Evolutionary conservation across 2,113 vertebrate species (phyloP).

Genomic region (Trachemys scripta): DNA sequence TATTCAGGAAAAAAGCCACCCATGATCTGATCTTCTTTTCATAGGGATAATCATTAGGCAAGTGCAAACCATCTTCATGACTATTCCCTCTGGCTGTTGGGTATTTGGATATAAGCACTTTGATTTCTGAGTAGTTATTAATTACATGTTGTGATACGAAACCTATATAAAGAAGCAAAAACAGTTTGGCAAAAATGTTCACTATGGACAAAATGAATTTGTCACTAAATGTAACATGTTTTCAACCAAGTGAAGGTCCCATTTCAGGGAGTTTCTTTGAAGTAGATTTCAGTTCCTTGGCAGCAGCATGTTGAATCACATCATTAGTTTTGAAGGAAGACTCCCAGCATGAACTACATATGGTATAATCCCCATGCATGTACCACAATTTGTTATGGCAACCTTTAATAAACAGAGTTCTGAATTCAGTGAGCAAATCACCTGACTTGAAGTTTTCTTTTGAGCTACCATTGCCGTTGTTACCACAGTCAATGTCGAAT

Average conservation of each 20-base stretch:
- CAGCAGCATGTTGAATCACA: neutral
- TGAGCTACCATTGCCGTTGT: neutral
- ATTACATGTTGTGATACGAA: neutral
- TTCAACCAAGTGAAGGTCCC: neutral
- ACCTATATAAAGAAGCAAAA: neutral
- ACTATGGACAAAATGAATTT: constrained; percentile 25
- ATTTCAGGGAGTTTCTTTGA: constrained; percentile 1
- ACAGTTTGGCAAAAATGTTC: constrained; percentile 52
- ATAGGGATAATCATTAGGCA: neutral
- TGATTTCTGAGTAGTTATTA: neutral
- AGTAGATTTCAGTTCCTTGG: neutral
- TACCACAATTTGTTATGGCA: neutral
- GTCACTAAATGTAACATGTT: neutral
- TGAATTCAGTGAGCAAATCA: neutral
- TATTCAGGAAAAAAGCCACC: neutral
- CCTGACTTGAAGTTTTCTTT: neutral
- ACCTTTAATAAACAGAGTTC: neutral
- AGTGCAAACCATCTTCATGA: neutral
- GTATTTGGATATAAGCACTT: neutral
- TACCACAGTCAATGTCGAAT: neutral
- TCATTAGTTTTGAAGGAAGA: neutral
- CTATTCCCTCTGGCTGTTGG: neutral
- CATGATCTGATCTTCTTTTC: neutral
- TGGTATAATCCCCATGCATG: neutral
- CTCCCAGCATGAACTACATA: neutral